Base-by-base conservation (phyloP, 1,140 invertebrate genomes). In the Drosophila nannoptera region DNA sequence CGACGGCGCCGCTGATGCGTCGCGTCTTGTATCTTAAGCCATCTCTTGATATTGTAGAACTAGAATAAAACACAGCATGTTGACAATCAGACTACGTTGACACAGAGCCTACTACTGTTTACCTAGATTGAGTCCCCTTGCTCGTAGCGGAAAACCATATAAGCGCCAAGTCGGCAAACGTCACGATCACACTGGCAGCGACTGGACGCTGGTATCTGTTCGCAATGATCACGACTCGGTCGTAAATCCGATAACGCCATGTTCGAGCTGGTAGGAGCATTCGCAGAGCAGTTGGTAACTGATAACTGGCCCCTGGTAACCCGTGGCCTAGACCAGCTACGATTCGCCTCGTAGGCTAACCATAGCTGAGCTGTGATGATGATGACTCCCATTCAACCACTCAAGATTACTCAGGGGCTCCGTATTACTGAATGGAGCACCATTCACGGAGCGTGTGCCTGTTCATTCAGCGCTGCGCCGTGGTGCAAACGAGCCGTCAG, bases 291-390 rank as follows among this genome's bases (percentile, higher is more conserved):
- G 35, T 36, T 36, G 35, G 22, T 22, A 22, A 22, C 22, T 22
- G 22, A 22, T 22, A 22, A 22, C 22, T 22, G 22, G 1, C 22
- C 22, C 22, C 22, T 3, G 22, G 22, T 22, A 22, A 3, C 22
- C 22, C 22, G 22, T 2, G 22, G 22, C 22, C 1, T 1, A 22
- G 22, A 3, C 22, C 22, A 22, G 22, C 22, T 3, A 22, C 22
- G 22, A 54, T 14, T 48, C 31, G 43, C 58, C 50, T 31, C 43
- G 58, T 48, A 59, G 62, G 63, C 54, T 76, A 72, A 78, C 76
- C 81, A n/a, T n/a, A n/a, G n/a, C n/a, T n/a, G n/a, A 76, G 69
- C 54, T 45, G 53, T 73, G 77, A 81, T 80, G 76, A 61, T 54
- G 22, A 59, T 60, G 68, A 67, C 70, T 2, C 40, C 12, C n/a